Evolutionary conservation across 2,113 vertebrate genomes (phyloP).

Genomic region (human (Homo sapiens)): DNA sequence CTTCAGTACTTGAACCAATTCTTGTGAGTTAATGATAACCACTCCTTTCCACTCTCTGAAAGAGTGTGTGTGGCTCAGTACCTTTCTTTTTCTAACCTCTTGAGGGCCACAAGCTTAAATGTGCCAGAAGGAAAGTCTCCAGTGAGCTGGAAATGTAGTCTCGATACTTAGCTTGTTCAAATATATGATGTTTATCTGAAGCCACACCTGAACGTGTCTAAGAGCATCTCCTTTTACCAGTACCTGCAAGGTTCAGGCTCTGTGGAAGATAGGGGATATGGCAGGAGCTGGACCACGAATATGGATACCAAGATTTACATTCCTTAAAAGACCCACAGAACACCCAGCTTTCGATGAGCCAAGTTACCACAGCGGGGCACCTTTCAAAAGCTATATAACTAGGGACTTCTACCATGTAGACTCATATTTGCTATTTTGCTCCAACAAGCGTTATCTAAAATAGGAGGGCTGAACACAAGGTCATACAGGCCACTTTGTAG

Average conservation of each 20-base stretch:
- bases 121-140: not conserved
- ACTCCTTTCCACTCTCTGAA: not conserved
- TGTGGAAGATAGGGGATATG: not conserved
- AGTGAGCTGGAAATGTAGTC: not conserved
- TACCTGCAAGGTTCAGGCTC: not conserved
- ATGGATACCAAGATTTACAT: conserved; percentile 9
- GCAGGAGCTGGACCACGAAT: conserved; percentile 11
- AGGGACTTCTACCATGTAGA: not conserved
- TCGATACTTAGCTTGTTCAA: conserved; percentile 12
- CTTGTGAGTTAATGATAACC: not conserved
- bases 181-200: conserved; percentile 6
- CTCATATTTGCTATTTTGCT: not conserved
- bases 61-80: not conserved
- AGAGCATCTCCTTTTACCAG: not conserved
- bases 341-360: not conserved
- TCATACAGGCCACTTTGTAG: not conserved
- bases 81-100: not conserved
- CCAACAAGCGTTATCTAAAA: not conserved
- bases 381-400: not conserved
- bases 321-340: not conserved
- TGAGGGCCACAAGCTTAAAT: conserved; percentile 33
- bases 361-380: not conserved
- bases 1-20: not conserved
- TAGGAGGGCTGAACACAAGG: not conserved
- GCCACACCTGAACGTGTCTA: not conserved